Evolutionary conservation across 2,888 invertebrate species (phyloP), one percentile per base, ranked within the genome.

Genomic region (Leptogaster cylindrica): DNA sequence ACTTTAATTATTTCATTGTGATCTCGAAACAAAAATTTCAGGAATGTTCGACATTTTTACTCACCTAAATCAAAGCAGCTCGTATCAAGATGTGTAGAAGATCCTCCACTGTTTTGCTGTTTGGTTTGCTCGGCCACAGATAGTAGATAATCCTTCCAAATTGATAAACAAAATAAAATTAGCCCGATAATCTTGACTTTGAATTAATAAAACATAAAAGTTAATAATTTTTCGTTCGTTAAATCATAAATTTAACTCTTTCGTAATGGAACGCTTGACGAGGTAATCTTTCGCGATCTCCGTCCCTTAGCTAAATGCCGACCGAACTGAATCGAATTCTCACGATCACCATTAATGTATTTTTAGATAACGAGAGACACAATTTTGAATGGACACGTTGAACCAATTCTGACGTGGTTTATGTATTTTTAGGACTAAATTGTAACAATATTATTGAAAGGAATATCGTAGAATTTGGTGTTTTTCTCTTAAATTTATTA

Each of bases 101-200:
- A 67, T 10, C 65, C 67, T 48, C 27, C 52, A 46, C 52, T 71
- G 16, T 71, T 68, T 31, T 68, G 61, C 27, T 65, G 68, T 51
- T 71, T 71, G 46, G 69, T 41, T 4, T 66, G 63, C 66, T 69
- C 73, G 27, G 75, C 74, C 25, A 73, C 73, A 46, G 73, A 75
- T 67, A 74, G 71, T 58, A 79, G 72, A 68, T 78, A 74, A 71
- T 79, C 78, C 79, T 79, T 79, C 50, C 72, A 70, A 70, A 70
- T 67, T 52, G 70, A 71, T 7, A 73, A 71, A 70, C 70, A 61
- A 18, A 44, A 61, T 28, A 61, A 28, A 33, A 33, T 65, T 64
- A 67, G 20, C 41, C 50, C 64, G 12, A 63, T 12, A 55, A 25
- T 50, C 25, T 61, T 61, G 12, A 44, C 41, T n/a, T n/a, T n/a